Base-by-base conservation (phyloP, 2,113 vertebrate genomes). In the Peromyscus californicus region DNA sequence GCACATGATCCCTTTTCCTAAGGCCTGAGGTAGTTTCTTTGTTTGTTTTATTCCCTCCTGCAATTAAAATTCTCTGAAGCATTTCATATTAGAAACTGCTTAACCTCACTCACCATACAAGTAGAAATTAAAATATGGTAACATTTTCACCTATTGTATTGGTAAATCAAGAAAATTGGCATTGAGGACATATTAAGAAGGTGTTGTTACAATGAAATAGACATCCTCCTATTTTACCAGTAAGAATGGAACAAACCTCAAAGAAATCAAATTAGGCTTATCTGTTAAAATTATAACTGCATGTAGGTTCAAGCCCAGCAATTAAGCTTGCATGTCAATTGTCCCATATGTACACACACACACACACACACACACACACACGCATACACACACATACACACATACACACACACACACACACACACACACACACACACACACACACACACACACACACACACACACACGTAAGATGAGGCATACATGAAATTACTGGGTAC, bases 71-170 rank as follows among this genome's bases (percentile, higher is more conserved):
- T 61, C 10, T 83, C 70, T 15, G 72, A 65, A 42, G 16, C 45
- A 67, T 94, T 93, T 96, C 76, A 39, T 88, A 45, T 67, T 93
- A 63, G 92, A 89, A 97, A 26, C 75, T 67, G 11, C 10, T 89
- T 86, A 74, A 36, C 54, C 26, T 92, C 63, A 76, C 6, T 69
- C 65, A 59, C 29, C 48, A 67, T 88, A 84, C 90, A 91, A 63
- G 29, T 24, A 57, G 57, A 78, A 89, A 86, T 79, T 95, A 92
- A 96, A 97, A 74, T n/a, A 61, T 86, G 24, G 57, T 76, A 36
- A 10, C 31, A 54, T 92, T 91, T 82, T 54, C 8, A 92, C 21
- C 22, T 67, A 69, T 75, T 87, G 36, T 33, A 80, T 17, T 82
- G 39, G 54, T 7, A 90, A 96, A 85, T 91, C 88, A 95, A 70